Conservation (phyloP, 2,888 invertebrate genomes). For the Lasioglossum leucozonium region DNA sequence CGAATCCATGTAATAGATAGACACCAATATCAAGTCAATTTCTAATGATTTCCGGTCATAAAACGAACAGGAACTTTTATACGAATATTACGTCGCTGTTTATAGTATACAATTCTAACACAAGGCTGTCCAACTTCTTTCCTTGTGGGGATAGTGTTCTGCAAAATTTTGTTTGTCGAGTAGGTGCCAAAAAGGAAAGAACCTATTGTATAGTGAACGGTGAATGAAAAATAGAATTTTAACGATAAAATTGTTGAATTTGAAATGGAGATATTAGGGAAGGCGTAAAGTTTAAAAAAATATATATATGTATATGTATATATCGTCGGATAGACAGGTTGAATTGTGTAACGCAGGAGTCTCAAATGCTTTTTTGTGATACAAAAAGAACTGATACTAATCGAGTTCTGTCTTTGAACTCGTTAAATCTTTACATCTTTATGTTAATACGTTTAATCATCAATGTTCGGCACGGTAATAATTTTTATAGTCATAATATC, state of each 20-base stretch:
- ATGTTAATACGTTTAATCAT: neutral
- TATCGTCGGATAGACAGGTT: conserved; percentile 18
- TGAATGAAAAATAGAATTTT: conserved; percentile 49
- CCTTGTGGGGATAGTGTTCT: conserved; percentile 33
- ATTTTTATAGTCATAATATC: neutral
- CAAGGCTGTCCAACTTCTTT: conserved; percentile 58
- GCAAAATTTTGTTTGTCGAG: conserved; percentile 26
- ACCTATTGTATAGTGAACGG: conserved; percentile 44
- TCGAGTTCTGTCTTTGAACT: neutral
- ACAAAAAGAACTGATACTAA: neutral
- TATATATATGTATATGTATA: conserved; percentile 32
- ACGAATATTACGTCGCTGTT: conserved; percentile 20
- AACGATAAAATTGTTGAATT: conserved; percentile 50
- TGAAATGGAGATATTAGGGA: conserved; percentile 44
- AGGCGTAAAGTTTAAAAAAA: conserved; percentile 42
- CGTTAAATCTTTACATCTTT: neutral
- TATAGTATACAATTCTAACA: conserved; percentile 32
- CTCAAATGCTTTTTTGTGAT: neutral
- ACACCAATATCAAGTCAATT: conserved; percentile 38
- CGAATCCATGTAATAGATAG: conserved; percentile 24
- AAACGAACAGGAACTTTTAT: conserved; percentile 29
- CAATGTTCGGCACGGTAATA: neutral
- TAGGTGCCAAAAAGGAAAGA: conserved; percentile 30
- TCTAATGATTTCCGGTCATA: conserved; percentile 14
- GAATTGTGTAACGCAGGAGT: neutral